Base-by-base conservation (phyloP, 2,888 invertebrate genomes). In the Gymnocheta viridis region DNA sequence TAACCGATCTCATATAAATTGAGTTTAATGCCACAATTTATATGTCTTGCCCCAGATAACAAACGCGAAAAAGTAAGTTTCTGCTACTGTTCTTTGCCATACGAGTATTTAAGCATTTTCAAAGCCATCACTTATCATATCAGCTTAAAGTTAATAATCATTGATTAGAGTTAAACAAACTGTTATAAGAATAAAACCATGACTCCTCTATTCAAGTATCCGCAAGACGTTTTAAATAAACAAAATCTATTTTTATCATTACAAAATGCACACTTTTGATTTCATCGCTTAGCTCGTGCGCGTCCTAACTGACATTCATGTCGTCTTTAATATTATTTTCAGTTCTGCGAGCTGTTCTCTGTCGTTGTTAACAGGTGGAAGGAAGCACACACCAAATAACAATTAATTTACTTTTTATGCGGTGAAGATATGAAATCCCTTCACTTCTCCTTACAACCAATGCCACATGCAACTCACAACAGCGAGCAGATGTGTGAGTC, bases 351-450 rank as follows among this genome's bases (percentile, higher is more conserved):
- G 38, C 29, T 62, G 78, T 51, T 29, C 22, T 32, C 32, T 38
- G 58, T 29, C 64, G 12, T 29, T 56, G 44, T 56, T 54, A 84
- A 84, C 84, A 84, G 84, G 84, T 84, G 84, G 84, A 81, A 84
- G 81, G 74, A 74, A 81, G 81, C 81, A 81, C 81, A 81, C 73
- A 81, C 81, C 81, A 81, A 67, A 58, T 38, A 60, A 69, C 81
- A 81, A 81, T 80, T 80, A 80, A 81, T 62, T 69, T 62, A 54
- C 24, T 27, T 67, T 47, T 44, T 54, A 32, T 74, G 41, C 17
- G 49, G 12, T 38, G 32, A 32, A 49, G 49, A 62, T 32, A 79
- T 32, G 38, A 58, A 72, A 72, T 80, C 73, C 49, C 66, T 80
- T 73, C 17, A 24, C 66, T 58, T 32, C 44, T 41, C 22, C 3